Base-by-base conservation (phyloP, 2,797 vertebrate species). In the Betta splendens region DNA sequence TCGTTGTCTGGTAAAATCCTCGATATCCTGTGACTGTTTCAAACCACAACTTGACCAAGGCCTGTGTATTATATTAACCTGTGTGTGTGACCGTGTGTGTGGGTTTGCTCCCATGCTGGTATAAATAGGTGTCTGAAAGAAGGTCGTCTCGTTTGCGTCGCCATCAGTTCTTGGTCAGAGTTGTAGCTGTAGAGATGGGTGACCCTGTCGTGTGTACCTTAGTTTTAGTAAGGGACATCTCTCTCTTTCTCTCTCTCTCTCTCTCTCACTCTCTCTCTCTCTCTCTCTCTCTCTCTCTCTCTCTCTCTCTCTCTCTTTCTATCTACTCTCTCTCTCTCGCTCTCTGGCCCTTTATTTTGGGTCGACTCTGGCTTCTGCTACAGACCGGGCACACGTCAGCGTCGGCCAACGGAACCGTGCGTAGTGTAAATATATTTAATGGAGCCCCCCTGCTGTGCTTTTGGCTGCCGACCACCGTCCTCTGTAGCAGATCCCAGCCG, bases 141-240 rank as follows among this genome's bases (percentile, higher is more conserved):
- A 11, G 2, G 64, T 78, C 48, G 37, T 85, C 78, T 70, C 26
- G 29, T 79, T 76, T 9, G 69, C 79, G 79, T 77, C 16, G 59
- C 46, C 45, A 2, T 46, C 17, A n/a, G 62, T 67, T 44, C 85
- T 74, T 55, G 80, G 61, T 78, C 75, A 53, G 74, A 85, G 89
- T 87, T 89, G 85, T 94, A 93, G 92, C 89, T 87, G 89, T 93
- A 91, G 93, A 93, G 91, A 92, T 88, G 91, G 93, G 89, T 88
- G 79, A 87, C 77, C 79, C 79, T 80, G 83, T 86, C 80, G 77
- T 78, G 87, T 85, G 94, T 92, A 94, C 91, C 91, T 93, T 96
- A 92, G 93, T 93, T 93, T 93, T 94, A 94, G 93, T 94, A 96
- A 97, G 92, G 94, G 94, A 95, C 92, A 92, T 96, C 94, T 95